Evolutionary conservation across 2,113 vertebrate species (phyloP).

Genomic region (Semicossyphus pulcher): DNA sequence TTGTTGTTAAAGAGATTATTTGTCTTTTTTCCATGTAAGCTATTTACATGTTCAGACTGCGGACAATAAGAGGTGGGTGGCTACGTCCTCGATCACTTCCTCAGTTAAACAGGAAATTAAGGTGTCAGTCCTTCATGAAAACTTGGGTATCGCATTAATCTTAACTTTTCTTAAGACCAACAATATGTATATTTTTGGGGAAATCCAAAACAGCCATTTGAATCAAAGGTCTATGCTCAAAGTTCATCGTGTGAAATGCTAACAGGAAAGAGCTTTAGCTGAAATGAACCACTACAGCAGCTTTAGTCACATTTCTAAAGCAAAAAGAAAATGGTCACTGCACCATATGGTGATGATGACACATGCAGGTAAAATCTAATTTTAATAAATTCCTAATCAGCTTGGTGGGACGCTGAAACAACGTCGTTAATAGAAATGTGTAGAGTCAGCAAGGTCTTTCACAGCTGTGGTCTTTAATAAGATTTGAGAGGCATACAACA

Average conservation of each 20-base stretch:
- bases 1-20: conserved; percentile 47
- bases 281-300: too few species aligned
- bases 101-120: too few species aligned
- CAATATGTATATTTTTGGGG: too few species aligned
- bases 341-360: conserved; percentile 80
- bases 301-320: not conserved
- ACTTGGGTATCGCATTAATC: too few species aligned
- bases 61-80: conserved; percentile 82
- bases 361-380: conserved; percentile 85
- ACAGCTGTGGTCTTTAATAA: conserved; percentile 87
- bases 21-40: conserved; percentile 71
- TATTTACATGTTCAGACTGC: conserved; percentile 75
- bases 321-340: conserved; percentile 61
- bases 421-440: conserved; percentile 84
- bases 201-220: conserved; percentile 40
- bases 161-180: too few species aligned
- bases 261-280: conserved; percentile 13
- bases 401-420: conserved; percentile 83
- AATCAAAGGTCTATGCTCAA: conserved; percentile 21
- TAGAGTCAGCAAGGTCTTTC: conserved; percentile 87
- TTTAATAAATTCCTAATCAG: conserved; percentile 88
- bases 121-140: too few species aligned
- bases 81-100: conserved; percentile 83
- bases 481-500: conserved; percentile 88
- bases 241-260: conserved; percentile 23